Conservation (phyloP, 2,888 invertebrate genomes). For the Flexamia atlantica region DNA sequence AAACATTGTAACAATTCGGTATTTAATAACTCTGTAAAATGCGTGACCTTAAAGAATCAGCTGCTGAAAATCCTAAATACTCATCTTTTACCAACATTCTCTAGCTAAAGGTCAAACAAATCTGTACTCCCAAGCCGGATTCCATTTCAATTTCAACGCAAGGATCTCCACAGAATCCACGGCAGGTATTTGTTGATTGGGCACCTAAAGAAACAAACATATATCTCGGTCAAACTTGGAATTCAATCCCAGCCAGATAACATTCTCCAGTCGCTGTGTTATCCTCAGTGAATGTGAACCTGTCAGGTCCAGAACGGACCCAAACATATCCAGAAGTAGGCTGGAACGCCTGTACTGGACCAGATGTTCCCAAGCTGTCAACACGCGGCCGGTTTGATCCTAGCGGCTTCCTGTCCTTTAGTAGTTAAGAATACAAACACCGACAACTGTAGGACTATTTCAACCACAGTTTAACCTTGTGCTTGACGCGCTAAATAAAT, state of each 20-base stretch:
- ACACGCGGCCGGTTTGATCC: background rate
- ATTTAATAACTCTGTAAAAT: too few species aligned
- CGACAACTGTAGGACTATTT: too few species aligned
- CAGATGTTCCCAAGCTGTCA: background rate
- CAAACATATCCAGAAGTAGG: background rate
- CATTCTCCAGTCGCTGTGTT: background rate
- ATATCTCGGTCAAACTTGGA: slow-evolving; percentile 8
- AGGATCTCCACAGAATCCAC: background rate
- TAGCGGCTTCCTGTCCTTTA: background rate
- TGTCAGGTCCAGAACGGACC: too few species aligned
- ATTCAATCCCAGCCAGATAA: background rate
- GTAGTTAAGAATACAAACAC: too few species aligned
- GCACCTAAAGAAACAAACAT: background rate
- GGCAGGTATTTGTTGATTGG: slow-evolving; percentile 15
- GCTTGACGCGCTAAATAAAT: too few species aligned
- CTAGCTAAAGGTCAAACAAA: background rate
- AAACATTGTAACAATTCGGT: background rate
- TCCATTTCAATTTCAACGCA: background rate
- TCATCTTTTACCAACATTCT: slow-evolving; percentile 4
- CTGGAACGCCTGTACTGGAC: background rate
- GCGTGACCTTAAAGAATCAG: too few species aligned
- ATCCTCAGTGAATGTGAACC: background rate
- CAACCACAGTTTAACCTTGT: too few species aligned
- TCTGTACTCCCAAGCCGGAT: background rate
- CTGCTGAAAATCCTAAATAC: too few species aligned